Percentiles rank a stretch among this genome's conserved stretches.
These are phyloP conservation scores for Pseudachorutes palmiensis DNA, from an alignment of 1,140 invertebrate species.

Conservation along the genomic window DNA sequence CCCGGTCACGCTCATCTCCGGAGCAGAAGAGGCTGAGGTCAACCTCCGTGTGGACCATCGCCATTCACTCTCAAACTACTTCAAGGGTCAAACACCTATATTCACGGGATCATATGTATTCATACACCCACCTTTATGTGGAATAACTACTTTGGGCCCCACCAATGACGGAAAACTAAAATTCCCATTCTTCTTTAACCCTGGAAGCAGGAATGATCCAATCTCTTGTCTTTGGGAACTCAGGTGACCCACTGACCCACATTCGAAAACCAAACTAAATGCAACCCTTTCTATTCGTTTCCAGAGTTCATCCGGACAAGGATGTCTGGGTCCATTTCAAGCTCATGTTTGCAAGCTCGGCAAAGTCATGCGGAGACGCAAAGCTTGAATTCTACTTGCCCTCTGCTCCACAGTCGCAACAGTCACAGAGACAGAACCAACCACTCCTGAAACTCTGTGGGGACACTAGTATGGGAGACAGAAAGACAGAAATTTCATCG, in stretches of 20 bases:
- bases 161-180: constrained; percentile 71
- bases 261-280: too few relatives aligned
- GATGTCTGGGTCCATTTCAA: constrained; percentile 79
- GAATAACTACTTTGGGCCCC: constrained; percentile 65
- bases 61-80: constrained; percentile 72
- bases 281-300: constrained; percentile 52
- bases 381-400: constrained; percentile 68
- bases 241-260: constrained; percentile 10
- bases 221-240: constrained; percentile 83
- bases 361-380: constrained; percentile 68
- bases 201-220: constrained; percentile 43
- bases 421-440: constrained; percentile 44
- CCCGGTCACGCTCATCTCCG: constrained; percentile 54
- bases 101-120: constrained; percentile 80
- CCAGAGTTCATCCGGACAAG: constrained; percentile 49
- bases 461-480: constrained; percentile 61
- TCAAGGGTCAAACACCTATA: constrained; percentile 68
- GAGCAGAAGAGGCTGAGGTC: constrained; percentile 62
- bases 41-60: constrained; percentile 69
- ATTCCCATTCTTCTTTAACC: constrained; percentile 55
- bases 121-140: constrained; percentile 76
- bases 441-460: constrained; percentile 70
- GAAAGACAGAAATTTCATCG: constrained; percentile 45
- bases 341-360: constrained; percentile 60
- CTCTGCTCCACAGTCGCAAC: constrained; percentile 44